A percentile compares a stretch with the other conserved stretches of the same genome.
phyloP scores from a whole-genome alignment of 2,797 vertebrate genomes.

The Eulemur mongoz region DNA sequence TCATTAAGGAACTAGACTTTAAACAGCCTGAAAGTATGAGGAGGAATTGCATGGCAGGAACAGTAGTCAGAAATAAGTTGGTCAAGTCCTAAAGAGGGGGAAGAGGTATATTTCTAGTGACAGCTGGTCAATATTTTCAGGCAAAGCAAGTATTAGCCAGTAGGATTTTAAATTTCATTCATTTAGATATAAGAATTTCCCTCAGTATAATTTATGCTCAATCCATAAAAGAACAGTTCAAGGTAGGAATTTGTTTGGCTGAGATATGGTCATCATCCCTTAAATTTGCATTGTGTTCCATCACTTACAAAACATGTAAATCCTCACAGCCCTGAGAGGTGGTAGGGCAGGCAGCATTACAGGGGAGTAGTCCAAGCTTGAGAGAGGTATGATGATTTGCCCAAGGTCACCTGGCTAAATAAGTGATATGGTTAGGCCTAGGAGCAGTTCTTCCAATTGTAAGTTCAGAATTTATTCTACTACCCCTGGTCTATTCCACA shows the following conservation, averaged over 20 bases:
- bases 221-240: neutral
- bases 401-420: neutral
- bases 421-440: neutral
- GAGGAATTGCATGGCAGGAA: neutral
- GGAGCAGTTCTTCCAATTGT: neutral
- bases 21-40: neutral
- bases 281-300: neutral
- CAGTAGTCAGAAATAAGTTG: neutral
- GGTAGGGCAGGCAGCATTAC: neutral
- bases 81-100: neutral
- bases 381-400: neutral
- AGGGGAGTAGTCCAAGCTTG: neutral
- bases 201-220: neutral
- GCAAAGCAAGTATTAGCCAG: neutral
- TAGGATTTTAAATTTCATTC: neutral
- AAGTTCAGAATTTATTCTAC: constrained; percentile 28
- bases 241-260: neutral
- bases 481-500: neutral
- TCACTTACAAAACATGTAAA: neutral
- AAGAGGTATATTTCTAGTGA: neutral
- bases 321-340: neutral
- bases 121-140: neutral
- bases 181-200: neutral
- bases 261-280: neutral
- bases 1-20: neutral